Evolutionary conservation across 2,113 vertebrate genomes (phyloP), one percentile per base, ranked within the genome.

Genomic region (Podarcis muralis): DNA sequence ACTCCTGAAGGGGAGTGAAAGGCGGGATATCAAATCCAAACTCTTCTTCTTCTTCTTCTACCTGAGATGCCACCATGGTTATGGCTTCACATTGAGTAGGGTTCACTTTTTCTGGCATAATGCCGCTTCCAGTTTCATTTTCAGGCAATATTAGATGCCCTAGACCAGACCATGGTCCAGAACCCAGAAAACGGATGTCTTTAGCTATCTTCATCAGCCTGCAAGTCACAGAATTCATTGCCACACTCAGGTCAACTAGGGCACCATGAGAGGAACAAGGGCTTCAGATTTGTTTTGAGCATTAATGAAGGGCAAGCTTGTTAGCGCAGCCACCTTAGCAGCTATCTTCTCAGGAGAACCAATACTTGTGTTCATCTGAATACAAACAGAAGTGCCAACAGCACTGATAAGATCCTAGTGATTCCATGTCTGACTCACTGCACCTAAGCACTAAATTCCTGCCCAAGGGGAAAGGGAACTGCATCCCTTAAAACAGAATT

Each of bases 121-220:
- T 99, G 93, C 99, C 99, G 95, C 98, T 99, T 57, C 99, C 99
- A 2, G 98, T 99, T 85, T 99, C 99, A 32, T 99, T 99, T 96
- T 99, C 99, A 43, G 99, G 99, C 87, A 99, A 91, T 91, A 98
- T 97, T 88, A 99, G 97, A 69, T 99, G 99, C 32, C 99, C 99
- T 30, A 99, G 97, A 12, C 99, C 99, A 0, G 98, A 99, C n/a
- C 99, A 98, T 9, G 99, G 99, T 25, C 99, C 99, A 23, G 99
- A 99, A 7, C 98, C 99, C 93, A 99, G 93, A 93, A 99, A 99
- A 59, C 98, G 98, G 88, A 99, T 98, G 84, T 99, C 99, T 43
- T 99, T 99, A 80, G 98, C 98, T 3, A 99, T 98, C 96, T 99
- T 99, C 99, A 99, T 99, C 95, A 99, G 94, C 92, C 99, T 99